These are phyloP conservation scores for Catocala sponsa DNA, from an alignment of 2,888 invertebrate genomes.

Conservation along the genomic window DNA sequence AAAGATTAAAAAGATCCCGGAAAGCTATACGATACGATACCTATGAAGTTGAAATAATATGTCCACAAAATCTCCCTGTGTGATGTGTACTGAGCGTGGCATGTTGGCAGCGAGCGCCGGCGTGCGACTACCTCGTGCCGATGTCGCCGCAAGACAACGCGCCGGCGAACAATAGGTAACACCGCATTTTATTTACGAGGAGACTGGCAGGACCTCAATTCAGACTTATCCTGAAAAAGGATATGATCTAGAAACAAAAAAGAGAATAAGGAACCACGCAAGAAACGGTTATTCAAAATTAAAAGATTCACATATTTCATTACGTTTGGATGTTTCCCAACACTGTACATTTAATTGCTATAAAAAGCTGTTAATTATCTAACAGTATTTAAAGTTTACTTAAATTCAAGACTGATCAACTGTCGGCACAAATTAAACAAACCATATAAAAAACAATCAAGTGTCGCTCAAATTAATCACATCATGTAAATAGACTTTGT, in stretches of 20 bases:
- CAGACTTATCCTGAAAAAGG: neutral
- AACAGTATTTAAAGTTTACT: too few relatives aligned
- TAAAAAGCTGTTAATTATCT: too few relatives aligned
- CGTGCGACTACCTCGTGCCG: conserved; percentile 86
- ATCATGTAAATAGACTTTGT: conserved; percentile 2
- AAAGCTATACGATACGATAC: conserved; percentile 13
- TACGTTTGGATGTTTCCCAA: too few relatives aligned
- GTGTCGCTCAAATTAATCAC: neutral
- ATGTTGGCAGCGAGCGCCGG: conserved; percentile 83
- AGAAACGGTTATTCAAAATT: too few relatives aligned
- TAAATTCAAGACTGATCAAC: too few relatives aligned
- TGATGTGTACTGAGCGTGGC: conserved; percentile 78
- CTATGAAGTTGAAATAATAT: neutral
- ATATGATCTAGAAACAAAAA: too few relatives aligned
- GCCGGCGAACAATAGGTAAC: conserved; percentile 78
- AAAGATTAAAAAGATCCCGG: conserved; percentile 28
- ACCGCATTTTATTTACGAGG: conserved; percentile 45
- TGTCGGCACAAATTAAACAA: too few relatives aligned
- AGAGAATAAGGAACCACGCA: too few relatives aligned
- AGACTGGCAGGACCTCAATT: conserved; percentile 54
- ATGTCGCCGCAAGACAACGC: conserved; percentile 77
- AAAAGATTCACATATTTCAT: too few relatives aligned
- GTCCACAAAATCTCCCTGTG: conserved; percentile 57
- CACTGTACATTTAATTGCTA: too few relatives aligned
- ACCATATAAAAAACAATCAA: neutral